Evolutionary conservation across 2,113 vertebrate genomes (phyloP).

Genomic region (Mirza zaza): DNA sequence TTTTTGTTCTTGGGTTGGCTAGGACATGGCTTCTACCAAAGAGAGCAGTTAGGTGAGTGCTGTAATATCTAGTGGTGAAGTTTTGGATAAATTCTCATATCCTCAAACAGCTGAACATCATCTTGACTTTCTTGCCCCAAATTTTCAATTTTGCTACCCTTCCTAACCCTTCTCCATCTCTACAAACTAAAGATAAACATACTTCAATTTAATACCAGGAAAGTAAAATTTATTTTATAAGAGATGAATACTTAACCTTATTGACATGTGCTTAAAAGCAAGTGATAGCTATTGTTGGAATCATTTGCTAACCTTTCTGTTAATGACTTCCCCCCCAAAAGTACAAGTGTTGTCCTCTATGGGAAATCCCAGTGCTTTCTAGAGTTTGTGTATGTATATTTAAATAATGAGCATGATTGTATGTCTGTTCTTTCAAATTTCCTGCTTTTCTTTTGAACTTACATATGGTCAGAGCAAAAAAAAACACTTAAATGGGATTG

Average conservation of each 20-base stretch:
- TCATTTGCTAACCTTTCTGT: neutral
- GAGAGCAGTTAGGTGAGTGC: neutral
- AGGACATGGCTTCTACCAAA: neutral
- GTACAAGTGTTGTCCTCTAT: neutral
- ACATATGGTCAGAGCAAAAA: neutral
- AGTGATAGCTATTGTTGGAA: neutral
- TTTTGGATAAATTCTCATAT: neutral
- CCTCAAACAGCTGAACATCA: neutral
- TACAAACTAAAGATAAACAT: neutral
- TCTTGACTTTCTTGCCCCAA: neutral
- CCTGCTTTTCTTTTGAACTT: neutral
- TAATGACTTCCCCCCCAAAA: neutral
- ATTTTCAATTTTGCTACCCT: neutral
- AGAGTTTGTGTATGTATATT: neutral
- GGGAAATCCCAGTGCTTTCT: conserved; percentile 8
- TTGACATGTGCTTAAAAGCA: neutral
- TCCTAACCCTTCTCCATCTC: neutral
- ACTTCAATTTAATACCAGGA: neutral
- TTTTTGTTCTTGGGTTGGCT: neutral
- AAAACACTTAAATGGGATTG: neutral
- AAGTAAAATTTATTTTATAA: conserved; percentile 7
- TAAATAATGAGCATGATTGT: neutral
- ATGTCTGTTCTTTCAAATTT: neutral
- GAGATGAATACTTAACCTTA: neutral
- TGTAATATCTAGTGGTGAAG: neutral